Conservation (phyloP, 2,113 vertebrate species). For the Oreochromis aureus region DNA sequence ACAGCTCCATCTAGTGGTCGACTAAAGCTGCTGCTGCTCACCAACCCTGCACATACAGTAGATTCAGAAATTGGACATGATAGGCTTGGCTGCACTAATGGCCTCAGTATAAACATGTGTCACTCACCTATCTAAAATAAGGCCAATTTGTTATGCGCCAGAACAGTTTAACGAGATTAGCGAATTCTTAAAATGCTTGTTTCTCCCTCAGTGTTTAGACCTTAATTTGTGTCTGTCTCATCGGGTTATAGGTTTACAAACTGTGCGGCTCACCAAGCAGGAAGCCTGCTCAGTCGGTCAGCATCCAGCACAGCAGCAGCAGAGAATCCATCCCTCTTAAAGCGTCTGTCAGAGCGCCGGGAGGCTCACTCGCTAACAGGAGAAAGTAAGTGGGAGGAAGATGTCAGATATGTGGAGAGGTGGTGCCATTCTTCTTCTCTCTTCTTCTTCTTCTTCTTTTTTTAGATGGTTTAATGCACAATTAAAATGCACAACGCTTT, state of each 20-base stretch:
- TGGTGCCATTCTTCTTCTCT: neutral
- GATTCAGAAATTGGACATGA: neutral
- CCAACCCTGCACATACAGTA: neutral
- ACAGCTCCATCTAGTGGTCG: conserved; percentile 52
- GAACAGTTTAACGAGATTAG: neutral
- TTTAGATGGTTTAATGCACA: neutral
- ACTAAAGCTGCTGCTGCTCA: neutral
- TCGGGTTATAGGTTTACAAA: conserved; percentile 70
- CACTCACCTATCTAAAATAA: neutral
- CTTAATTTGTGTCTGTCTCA: neutral
- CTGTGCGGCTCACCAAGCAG: conserved; percentile 77
- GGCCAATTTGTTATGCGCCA: neutral
- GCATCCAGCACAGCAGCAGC: conserved; percentile 51
- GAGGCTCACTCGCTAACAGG: conserved; percentile 72
- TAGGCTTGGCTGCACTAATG: conserved; percentile 14
- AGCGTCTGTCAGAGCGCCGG: conserved; percentile 48
- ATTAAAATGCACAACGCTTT: neutral
- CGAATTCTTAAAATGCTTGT: neutral
- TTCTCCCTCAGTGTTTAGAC: neutral
- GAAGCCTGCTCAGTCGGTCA: conserved; percentile 54
- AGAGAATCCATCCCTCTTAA: conserved; percentile 69
- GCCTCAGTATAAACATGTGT: neutral
- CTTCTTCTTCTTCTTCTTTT: neutral
- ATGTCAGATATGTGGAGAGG: neutral
- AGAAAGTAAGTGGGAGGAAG: conserved; percentile 74